These are phyloP conservation scores for Phalacrocorax carbo DNA, from an alignment of 2,113 vertebrate species.

Conservation along the genomic window DNA sequence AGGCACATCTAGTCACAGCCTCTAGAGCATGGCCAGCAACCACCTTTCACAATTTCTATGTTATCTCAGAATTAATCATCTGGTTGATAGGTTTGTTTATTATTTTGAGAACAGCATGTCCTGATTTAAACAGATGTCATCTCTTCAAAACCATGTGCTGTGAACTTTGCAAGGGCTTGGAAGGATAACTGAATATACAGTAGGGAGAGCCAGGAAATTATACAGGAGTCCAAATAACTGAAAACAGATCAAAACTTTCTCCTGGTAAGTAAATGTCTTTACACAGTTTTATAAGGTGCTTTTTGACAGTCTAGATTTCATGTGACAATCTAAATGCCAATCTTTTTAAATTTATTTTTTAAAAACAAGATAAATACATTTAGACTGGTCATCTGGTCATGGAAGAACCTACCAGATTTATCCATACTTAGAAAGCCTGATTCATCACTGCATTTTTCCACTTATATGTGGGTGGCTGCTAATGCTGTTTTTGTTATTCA, in stretches of 20 bases:
- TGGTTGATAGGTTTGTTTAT: background rate
- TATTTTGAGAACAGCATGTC: background rate
- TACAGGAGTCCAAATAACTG: background rate
- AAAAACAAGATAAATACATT: background rate
- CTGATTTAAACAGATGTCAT: background rate
- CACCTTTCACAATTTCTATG: background rate
- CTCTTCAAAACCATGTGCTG: background rate
- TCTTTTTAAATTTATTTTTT: background rate
- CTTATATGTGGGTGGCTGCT: background rate
- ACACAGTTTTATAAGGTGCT: background rate
- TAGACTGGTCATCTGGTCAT: background rate
- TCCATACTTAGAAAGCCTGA: background rate
- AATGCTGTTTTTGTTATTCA: background rate
- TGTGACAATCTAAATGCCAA: background rate
- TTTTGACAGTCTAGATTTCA: background rate
- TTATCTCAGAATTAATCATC: background rate
- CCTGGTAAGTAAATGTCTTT: background rate
- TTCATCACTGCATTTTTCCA: background rate
- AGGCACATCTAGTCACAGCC: background rate
- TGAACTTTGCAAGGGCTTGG: constrained; percentile 13
- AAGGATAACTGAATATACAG: background rate
- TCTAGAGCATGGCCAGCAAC: background rate
- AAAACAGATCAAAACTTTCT: background rate
- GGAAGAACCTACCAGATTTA: background rate
- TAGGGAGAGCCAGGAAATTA: background rate